Conservation (phyloP, 2,113 vertebrate species). For the Bambusicola thoracicus region DNA sequence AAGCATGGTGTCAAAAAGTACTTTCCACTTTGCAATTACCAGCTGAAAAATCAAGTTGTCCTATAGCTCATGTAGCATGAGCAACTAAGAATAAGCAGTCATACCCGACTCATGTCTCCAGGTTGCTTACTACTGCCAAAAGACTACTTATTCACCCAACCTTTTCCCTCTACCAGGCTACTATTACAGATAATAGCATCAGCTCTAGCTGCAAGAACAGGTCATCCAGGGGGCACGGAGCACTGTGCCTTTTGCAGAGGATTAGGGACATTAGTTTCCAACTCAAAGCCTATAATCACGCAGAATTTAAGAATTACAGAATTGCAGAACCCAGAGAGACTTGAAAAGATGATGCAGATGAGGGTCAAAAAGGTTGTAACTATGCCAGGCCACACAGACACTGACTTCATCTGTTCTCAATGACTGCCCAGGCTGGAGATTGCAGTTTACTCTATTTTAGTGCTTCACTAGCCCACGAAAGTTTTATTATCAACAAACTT, state of each 20-base stretch:
- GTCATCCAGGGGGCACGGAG: background rate
- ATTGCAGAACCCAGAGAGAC: background rate
- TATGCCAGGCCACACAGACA: background rate
- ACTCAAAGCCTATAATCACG: background rate
- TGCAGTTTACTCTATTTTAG: background rate
- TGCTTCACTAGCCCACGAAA: no score
- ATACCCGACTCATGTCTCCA: background rate
- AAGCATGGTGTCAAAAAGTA: background rate
- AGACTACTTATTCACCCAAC: background rate
- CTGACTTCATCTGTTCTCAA: background rate
- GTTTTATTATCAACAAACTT: background rate
- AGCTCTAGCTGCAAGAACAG: background rate
- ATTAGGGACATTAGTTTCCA: background rate
- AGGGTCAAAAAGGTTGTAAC: background rate
- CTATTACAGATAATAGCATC: background rate
- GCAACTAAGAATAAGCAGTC: background rate
- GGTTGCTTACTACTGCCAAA: background rate
- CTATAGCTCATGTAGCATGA: background rate
- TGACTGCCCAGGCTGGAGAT: background rate
- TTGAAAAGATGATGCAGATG: background rate
- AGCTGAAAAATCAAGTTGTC: background rate
- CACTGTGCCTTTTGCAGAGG: background rate
- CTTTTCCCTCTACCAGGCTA: background rate
- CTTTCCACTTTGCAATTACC: background rate
- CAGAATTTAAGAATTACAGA: background rate